A percentile compares a stretch with the other conserved stretches of the same genome.
These are phyloP conservation scores for Pelodytes ibericus DNA, from an alignment of 2,797 vertebrate genomes.

Conservation along the genomic window DNA sequence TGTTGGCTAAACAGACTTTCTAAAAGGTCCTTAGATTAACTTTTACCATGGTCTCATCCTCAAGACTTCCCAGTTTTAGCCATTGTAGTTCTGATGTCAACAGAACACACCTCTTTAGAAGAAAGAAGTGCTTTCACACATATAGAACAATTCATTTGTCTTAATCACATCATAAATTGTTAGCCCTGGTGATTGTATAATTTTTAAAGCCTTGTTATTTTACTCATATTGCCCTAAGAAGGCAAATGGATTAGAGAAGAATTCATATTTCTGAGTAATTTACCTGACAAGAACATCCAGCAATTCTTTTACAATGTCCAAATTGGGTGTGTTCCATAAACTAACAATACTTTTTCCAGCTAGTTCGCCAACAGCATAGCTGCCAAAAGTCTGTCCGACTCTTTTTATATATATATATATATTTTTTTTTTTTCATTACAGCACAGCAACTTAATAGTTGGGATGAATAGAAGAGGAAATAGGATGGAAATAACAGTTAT, in stretches of 20 bases:
- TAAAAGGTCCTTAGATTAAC: too few relatives aligned
- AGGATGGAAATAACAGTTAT: conserved; percentile 49
- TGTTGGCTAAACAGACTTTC: too few relatives aligned
- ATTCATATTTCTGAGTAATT: conserved; percentile 38
- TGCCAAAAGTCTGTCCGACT: conserved; percentile 50
- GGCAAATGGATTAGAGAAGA: conserved; percentile 38
- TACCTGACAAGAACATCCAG: conserved; percentile 42
- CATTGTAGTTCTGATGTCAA: too few relatives aligned
- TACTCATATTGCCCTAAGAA: conserved; percentile 24
- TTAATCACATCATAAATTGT: neutral
- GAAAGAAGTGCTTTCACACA: neutral
- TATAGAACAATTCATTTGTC: neutral
- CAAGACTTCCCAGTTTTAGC: too few relatives aligned
- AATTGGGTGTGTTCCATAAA: conserved; percentile 51
- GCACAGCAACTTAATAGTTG: conserved; percentile 40
- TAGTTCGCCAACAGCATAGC: conserved; percentile 36
- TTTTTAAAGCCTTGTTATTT: neutral
- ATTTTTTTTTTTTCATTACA: conserved; percentile 38
- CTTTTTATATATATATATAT: conserved; percentile 46
- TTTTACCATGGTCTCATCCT: too few relatives aligned
- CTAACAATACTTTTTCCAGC: conserved; percentile 55
- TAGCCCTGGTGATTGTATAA: neutral
- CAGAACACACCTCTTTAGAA: too few relatives aligned
- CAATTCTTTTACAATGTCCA: conserved; percentile 49
- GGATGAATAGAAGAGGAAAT: conserved; percentile 43